A percentile compares a stretch with the other conserved stretches of the same genome.
These are phyloP conservation scores for Labeo rohita DNA, from an alignment of 2,113 vertebrate species.

Conservation along the genomic window DNA sequence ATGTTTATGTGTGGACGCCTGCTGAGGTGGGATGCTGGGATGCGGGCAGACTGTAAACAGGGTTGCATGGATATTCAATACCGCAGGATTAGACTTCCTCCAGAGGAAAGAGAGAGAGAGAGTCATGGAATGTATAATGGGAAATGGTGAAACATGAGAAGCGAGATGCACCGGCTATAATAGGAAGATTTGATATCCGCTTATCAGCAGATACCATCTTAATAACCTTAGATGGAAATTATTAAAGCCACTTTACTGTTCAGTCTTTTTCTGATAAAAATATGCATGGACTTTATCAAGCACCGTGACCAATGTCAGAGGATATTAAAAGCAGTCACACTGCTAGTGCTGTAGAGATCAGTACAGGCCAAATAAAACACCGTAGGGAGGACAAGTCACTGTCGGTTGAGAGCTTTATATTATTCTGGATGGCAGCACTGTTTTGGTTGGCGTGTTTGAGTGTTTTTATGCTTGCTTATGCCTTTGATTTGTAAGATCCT, in stretches of 20 bases:
- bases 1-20: slow-evolving; percentile 7
- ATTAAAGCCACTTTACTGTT: slow-evolving; percentile 5
- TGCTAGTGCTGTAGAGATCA: neutral
- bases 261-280: neutral
- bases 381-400: slow-evolving; percentile 6
- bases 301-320: slow-evolving; percentile 15
- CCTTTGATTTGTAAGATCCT: neutral
- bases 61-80: slow-evolving; percentile 22
- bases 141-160: slow-evolving; percentile 11
- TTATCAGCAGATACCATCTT: neutral
- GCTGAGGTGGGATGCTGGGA: neutral
- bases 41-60: slow-evolving; percentile 20
- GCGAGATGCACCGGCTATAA: neutral
- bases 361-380: neutral
- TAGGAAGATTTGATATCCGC: neutral
- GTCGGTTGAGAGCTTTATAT: neutral
- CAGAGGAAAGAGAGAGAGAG: neutral
- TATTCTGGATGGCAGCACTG: neutral
- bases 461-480: slow-evolving; percentile 3
- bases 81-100: neutral
- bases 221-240: slow-evolving; percentile 6
- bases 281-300: neutral
- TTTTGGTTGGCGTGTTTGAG: neutral
- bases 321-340: slow-evolving; percentile 1
- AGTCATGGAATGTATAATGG: neutral